phyloP scores from a whole-genome alignment of 2,113 vertebrate genomes.

The Urocolius indicus region DNA sequence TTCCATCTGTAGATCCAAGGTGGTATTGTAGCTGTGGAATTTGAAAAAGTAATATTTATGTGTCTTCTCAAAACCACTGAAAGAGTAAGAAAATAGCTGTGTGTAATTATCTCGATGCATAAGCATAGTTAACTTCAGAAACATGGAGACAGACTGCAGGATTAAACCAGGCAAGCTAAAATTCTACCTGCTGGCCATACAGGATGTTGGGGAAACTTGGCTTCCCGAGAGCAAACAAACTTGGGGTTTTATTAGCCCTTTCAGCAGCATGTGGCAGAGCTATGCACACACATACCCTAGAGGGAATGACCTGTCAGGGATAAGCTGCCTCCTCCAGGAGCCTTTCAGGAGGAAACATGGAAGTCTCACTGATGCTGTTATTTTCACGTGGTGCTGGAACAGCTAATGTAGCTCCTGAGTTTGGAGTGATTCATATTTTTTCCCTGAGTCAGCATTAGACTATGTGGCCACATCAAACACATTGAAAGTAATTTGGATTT shows the following conservation, averaged over 20 bases:
- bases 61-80: neutral
- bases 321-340: neutral
- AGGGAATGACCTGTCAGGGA: neutral
- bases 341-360: neutral
- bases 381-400: neutral
- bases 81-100: neutral
- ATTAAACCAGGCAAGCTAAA: neutral
- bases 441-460: neutral
- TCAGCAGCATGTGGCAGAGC: neutral
- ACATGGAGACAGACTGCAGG: neutral
- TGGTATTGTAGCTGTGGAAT: neutral
- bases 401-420: neutral
- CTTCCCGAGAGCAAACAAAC: neutral
- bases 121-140: neutral
- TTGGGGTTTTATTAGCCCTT: neutral
- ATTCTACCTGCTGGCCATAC: neutral
- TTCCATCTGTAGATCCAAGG: neutral
- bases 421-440: neutral
- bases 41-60: neutral
- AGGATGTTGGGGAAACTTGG: neutral
- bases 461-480: neutral
- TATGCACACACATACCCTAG: neutral
- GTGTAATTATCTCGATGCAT: neutral
- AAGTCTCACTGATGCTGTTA: neutral
- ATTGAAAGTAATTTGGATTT: neutral